Base-by-base conservation (phyloP, 1,140 invertebrate species). In the Zaprionus lachaisei region DNA sequence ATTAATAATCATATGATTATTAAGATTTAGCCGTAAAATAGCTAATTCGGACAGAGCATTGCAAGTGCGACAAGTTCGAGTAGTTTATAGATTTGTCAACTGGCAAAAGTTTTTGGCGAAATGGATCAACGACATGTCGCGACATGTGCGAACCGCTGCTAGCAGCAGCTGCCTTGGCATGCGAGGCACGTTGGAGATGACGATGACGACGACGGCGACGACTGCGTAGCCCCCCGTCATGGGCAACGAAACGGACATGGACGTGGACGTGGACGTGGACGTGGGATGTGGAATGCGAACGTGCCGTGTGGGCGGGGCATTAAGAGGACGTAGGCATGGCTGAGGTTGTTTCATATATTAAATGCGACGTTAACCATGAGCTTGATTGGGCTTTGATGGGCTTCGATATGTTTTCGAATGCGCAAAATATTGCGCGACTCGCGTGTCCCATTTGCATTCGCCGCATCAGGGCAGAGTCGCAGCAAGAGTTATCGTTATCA, bases 311-410 rank as follows among this genome's bases (percentile, higher is more conserved):
- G 17, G 37, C 20, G 22, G 34, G 38, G 49, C n/a, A 38, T 28
- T 11, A 34, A 17, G 22, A 31, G 20, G 14, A 4, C 17, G 7
- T 34, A 37, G n/a, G 60, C 14, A 17, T 56, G 51, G 47, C 9
- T 67, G 60, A 63, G 66, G 72, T 71, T 75, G 55, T 72, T 80
- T 83, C 70, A 75, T 89, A 86, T 87, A 47, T 47, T 47, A 89
- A 87, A 89, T 84, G 78, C 81, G 63, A 62, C 81, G 76, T 85
- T 89, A 89, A 80, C 85, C 90, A 90, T 89, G 85, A 89, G 85
- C 82, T 85, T 85, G 76, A 84, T 85, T 47, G 41, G 74, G 78
- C 73, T 79, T 83, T 79, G 81, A 86, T 86, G 83, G 67, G 77
- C 73, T 54, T 66, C 77, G 83, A 86, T 77, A 72, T 56, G 83